A percentile compares a stretch with the other conserved stretches of the same genome.
phyloP scores from a whole-genome alignment of 2,113 vertebrate species.

The Cacatua alba region DNA sequence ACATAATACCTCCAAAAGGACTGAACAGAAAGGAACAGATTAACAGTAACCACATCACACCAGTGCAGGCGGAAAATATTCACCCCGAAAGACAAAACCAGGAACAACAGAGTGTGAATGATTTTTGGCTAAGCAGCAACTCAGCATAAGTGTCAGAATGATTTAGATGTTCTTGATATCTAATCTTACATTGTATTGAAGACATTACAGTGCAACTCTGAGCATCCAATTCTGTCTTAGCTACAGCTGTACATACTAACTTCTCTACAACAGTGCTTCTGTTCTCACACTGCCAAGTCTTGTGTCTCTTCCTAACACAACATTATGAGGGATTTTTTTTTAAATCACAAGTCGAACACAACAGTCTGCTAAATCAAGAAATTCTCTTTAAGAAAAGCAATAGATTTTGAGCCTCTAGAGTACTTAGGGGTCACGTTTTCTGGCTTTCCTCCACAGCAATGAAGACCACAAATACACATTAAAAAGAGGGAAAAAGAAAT shows the following conservation, averaged over 20 bases:
- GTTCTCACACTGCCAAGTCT: background rate
- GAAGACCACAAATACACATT: background rate
- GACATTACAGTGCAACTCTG: background rate
- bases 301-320: background rate
- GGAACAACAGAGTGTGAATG: background rate
- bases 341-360: background rate
- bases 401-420: constrained; percentile 3
- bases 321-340: background rate
- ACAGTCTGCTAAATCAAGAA: background rate
- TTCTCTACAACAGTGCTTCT: background rate
- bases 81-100: background rate
- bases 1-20: background rate
- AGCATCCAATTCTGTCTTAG: background rate
- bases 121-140: background rate
- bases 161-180: constrained; percentile 14
- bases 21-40: background rate
- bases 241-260: background rate
- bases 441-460: background rate
- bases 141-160: background rate
- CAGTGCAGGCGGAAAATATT: background rate
- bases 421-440: background rate
- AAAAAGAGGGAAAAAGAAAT: background rate
- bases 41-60: background rate
- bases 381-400: background rate
- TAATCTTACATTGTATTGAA: background rate